Percentiles rank a stretch among this genome's conserved stretches.
These are phyloP conservation scores for Chironomus tentans DNA, from an alignment of 2,888 invertebrate genomes.

Conservation along the genomic window DNA sequence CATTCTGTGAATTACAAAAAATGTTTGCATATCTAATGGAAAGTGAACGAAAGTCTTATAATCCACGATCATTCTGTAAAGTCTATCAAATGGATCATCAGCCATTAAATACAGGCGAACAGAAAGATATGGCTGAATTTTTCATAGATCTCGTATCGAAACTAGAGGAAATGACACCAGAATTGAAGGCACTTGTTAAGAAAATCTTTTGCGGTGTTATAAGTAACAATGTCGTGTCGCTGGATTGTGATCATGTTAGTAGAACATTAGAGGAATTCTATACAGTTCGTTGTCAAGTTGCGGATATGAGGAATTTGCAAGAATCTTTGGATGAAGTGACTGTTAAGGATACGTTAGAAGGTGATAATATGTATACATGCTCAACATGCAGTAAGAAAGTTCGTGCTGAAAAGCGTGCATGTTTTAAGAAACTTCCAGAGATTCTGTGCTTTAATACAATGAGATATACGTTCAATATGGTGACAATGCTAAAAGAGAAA, in stretches of 20 bases:
- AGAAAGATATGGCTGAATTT: conserved; percentile 97
- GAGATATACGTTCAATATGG: conserved; percentile 96
- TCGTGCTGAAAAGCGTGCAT: conserved; percentile 87
- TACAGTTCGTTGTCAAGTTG: conserved; percentile 91
- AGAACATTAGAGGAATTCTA: conserved; percentile 93
- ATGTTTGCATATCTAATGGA: conserved; percentile 91
- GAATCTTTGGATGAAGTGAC: conserved; percentile 95
- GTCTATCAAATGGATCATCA: conserved; percentile 97
- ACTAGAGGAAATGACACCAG: conserved; percentile 89
- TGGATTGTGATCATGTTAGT: conserved; percentile 92
- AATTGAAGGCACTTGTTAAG: conserved; percentile 80
- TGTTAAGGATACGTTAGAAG: conserved; percentile 91
- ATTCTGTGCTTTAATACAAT: conserved; percentile 94
- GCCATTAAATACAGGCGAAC: conserved; percentile 89
- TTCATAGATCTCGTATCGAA: conserved; percentile 94
- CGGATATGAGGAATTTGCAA: conserved; percentile 91
- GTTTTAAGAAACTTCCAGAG: conserved; percentile 86
- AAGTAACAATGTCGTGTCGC: conserved; percentile 90
- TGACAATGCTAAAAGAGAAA: conserved; percentile 94
- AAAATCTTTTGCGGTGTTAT: conserved; percentile 86
- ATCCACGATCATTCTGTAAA: conserved; percentile 89
- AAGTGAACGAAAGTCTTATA: conserved; percentile 83
- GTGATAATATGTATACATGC: conserved; percentile 97
- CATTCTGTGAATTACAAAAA: conserved; percentile 77
- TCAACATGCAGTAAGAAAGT: conserved; percentile 93